A percentile compares a stretch with the other conserved stretches of the same genome.
These are phyloP conservation scores for Ectropis crepuscularia DNA, from an alignment of 2,888 invertebrate genomes.

Conservation along the genomic window DNA sequence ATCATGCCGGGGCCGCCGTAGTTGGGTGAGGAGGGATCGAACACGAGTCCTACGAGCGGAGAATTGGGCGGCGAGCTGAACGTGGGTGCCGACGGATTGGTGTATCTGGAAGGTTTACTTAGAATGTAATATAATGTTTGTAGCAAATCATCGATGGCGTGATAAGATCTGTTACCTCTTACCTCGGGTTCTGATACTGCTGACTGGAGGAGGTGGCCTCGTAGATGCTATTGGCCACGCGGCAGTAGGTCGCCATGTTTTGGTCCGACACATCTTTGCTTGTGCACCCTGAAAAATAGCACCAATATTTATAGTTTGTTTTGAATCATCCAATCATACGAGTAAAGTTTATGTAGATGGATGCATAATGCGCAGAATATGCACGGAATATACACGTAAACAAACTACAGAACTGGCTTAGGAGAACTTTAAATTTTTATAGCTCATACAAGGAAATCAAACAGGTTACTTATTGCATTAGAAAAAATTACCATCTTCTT, in stretches of 20 bases:
- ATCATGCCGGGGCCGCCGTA: slow-evolving; percentile 67
- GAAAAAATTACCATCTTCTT: too few species aligned
- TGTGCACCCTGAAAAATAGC: slow-evolving; percentile 59
- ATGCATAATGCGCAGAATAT: too few species aligned
- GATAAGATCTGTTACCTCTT: slow-evolving; percentile 36
- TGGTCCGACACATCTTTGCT: slow-evolving; percentile 71
- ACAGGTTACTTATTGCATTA: too few species aligned
- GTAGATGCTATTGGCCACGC: slow-evolving; percentile 70
- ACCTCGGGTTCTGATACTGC: slow-evolving; percentile 73
- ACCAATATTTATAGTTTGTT: neutral
- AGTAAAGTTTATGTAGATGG: too few species aligned
- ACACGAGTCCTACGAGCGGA: slow-evolving; percentile 74
- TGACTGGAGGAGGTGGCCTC: slow-evolving; percentile 69
- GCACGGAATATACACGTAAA: too few species aligned
- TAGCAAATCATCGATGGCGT: slow-evolving; percentile 15
- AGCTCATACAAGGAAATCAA: too few species aligned
- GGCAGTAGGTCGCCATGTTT: slow-evolving; percentile 72
- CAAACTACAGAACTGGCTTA: too few species aligned
- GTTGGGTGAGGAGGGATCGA: slow-evolving; percentile 74
- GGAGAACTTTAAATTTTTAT: too few species aligned
- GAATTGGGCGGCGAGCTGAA: slow-evolving; percentile 81
- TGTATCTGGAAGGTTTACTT: slow-evolving; percentile 67
- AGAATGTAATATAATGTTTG: slow-evolving; percentile 43
- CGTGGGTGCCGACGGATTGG: slow-evolving; percentile 70
- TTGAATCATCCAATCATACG: too few species aligned